Base-by-base conservation (phyloP, 2,888 invertebrate species). In the Schizaphis graminum region DNA sequence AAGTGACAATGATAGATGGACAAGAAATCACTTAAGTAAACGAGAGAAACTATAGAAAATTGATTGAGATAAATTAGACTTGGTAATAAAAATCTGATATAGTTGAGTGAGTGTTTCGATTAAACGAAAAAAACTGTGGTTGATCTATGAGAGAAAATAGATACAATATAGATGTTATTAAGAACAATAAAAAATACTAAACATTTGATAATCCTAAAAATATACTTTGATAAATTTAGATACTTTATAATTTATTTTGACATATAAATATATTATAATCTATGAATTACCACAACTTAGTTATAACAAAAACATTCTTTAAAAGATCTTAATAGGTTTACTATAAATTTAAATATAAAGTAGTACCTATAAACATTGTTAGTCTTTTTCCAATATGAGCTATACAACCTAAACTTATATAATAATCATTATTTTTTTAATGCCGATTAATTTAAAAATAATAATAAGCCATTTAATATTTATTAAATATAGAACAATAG, bases 1-100 rank as follows among this genome's bases (percentile, higher is more conserved):
- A 49, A 77, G n/a, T 77, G 91, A 91, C 91, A 91, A 41, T 35
- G 91, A 91, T 91, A 77, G 91, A 91, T 91, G 90, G 90, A 90
- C 67, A 35, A 47, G 47, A 91, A 91, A 91, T 91, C 91, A 61
- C 90, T 90, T 90, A 61, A 61, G 28, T 67, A 61, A 35, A 61
- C 91, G 41, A 84, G 53, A 84, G 49, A 16, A 84, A 91, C 91
- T 77, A 91, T 84, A 84, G 53, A 53, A 84, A 84, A 91, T 91
- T 91, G 91, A 91, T 91, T 77, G 77, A 91, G 91, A 91, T 77
- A 53, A 91, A 91, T 91, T 84, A 91, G 77, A 77, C 53, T 53
- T 35, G 5, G 41, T 13, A 49, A 84, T 84, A 77, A 77, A 77
- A 91, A 77, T 53, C 77, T 26, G 1, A 53, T 84, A 53, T 84